These are phyloP conservation scores for Podocnemis expansa DNA, from an alignment of 2,113 vertebrate genomes.

Conservation along the genomic window DNA sequence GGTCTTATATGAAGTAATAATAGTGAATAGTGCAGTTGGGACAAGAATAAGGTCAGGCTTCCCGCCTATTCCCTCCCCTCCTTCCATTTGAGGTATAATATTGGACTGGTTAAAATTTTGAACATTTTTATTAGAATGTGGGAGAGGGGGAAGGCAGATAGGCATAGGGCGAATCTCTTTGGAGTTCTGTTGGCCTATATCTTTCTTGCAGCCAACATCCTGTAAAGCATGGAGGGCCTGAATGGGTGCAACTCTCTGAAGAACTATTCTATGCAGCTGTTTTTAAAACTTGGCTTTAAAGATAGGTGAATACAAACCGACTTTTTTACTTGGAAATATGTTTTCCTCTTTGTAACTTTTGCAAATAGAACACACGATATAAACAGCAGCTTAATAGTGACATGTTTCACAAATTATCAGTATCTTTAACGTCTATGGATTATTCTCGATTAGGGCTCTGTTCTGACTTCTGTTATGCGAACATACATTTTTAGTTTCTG, in stretches of 20 bases:
- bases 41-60: not conserved
- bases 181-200: conserved; percentile 3
- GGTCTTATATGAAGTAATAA: conserved; percentile 21
- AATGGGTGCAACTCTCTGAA: conserved; percentile 35
- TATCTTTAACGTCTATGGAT: conserved; percentile 48
- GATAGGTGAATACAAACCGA: conserved; percentile 35
- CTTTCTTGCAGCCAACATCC: conserved; percentile 36
- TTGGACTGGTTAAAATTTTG: conserved; percentile 1
- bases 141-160: not conserved
- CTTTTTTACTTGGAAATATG: conserved; percentile 53
- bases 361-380: conserved; percentile 51
- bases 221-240: conserved; percentile 46
- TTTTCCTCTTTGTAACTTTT: conserved; percentile 57
- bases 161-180: not conserved
- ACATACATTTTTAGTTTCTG: conserved; percentile 39
- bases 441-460: conserved; percentile 43
- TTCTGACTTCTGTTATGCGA: conserved; percentile 33
- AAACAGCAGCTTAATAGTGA: conserved; percentile 52
- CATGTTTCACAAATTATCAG: conserved; percentile 49
- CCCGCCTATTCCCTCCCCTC: conserved; percentile 20
- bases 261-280: conserved; percentile 66
- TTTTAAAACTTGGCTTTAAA: conserved; percentile 62
- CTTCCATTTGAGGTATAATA: not conserved
- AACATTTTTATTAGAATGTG: not conserved
- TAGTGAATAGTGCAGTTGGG: not conserved